Base-by-base conservation (phyloP, 2,888 invertebrate genomes). In the Diploptera punctata region DNA sequence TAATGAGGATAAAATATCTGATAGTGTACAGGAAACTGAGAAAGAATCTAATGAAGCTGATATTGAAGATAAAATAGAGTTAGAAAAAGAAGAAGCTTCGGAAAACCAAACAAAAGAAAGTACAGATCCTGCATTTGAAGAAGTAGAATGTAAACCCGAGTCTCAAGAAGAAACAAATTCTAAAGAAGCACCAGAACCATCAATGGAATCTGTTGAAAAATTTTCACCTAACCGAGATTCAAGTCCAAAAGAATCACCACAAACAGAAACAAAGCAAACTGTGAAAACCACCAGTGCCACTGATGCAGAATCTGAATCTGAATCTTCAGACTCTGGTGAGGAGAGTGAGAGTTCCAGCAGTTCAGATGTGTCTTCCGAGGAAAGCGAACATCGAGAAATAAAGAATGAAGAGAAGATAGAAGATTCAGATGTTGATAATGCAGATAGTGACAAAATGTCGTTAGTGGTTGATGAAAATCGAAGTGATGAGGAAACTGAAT, bases 381-480 rank as follows among this genome's bases (percentile, higher is more conserved):
- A 69, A 21, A 44, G 38, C 24, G 67, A 67, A 10, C 54, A 61
- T 43, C 54, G 68, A 18, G 65, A 74, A 31, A 26, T 38, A 38
- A 61, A 60, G 57, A 19, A 62, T 24, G 24, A 71, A 44, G 67
- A 38, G 62, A 67, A 69, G 44, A 19, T 38, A 44, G 65, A 29
- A 26, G 83, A 81, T 76, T 81, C 80, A 61, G 83, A 80, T 70
- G 85, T 85, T 74, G 87, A 87, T 75, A 89, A 87, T 82, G 88
- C 89, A 80, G 84, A 84, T 70, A 88, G 88, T 82, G 88, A 88
- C 75, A 88, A 89, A 80, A 80, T 87, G 73, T 87, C 87, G 60
- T 85, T 87, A 79, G 88, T 89, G 80, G 76, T 84, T 74, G 87
- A 88, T 76, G 81, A 81, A 71, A 75, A 67, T 21, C 73, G 67